Base-by-base conservation (phyloP, 2,113 vertebrate genomes). In the Lipophrys pholis region DNA sequence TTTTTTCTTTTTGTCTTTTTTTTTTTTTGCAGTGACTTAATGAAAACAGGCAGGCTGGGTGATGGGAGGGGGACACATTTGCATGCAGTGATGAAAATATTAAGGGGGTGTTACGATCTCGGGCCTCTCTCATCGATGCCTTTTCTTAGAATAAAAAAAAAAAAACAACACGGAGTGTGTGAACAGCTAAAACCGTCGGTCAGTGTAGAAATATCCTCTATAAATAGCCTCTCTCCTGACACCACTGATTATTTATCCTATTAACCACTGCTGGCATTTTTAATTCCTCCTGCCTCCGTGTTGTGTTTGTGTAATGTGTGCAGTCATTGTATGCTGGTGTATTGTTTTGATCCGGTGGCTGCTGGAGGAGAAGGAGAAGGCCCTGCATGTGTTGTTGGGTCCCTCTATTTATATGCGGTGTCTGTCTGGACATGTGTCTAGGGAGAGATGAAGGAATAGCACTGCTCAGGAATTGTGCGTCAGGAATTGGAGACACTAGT, bases 381-480 rank as follows among this genome's bases (percentile, higher is more conserved):
- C 85, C 90, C 80, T 56, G 66, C 21, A 30, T 30, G 21, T 30
- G 21, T 30, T 90, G 67, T 84, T 83, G 55, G 84, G 78, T 77
- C 83, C 80, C 21, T 30, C 85, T 87, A 80, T 92, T 91, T 85
- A 84, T 90, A 90, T 93, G 90, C 88, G 87, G 76, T 83, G 85
- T 87, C 87, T 90, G 87, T 90, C 90, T 90, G 88, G 85, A 86
- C 88, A 76, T 90, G 84, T 87, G 92, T 92, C 91, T 90, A 53
- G 82, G 75, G 73, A 80, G 73, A 71, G 81, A 88, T 81, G 88
- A 78, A 70, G 88, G 79, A 87, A 89, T 55, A 78, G 75, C 82
- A 65, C 65, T 81, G 76, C 80, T 67, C 72, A 78, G 77, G 73
- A 81, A 76, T 80, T 73, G 82, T 80, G 80, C 83, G 78, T 67